Evolutionary conservation across 1,140 invertebrate species (phyloP), one percentile per base, ranked within the genome.

Genomic region (Hycleus phaleratus): DNA sequence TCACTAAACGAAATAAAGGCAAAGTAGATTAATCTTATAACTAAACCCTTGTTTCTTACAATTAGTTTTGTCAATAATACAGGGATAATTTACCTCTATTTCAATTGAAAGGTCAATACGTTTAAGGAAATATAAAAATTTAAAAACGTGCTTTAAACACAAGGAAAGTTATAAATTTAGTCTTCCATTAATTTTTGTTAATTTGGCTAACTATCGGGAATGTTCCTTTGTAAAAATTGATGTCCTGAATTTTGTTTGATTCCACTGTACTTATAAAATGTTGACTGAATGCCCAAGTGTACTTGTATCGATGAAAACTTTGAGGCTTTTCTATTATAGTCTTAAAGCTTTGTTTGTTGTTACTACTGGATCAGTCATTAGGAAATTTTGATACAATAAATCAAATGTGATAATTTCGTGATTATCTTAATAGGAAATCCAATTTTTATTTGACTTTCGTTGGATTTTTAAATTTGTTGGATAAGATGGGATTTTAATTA

Each of bases 1-100:
- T 76, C 60, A 58, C 67, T 9, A 72, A 71, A 55, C 74, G 70
- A 53, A 69, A 49, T 42, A 66, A 63, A 55, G 46, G 56, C 8
- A 67, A 65, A 56, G 59, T 58, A 48, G 53, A 60, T 46, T 60
- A 46, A 59, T 52, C 39, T 52, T 52, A 12, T 44, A 52, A 43
- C 42, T 10, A 46, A 45, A 53, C 42, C 45, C 45, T 18, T 53
- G 26, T 53, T 10, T 53, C 40, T 53, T 44, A 45, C 38, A 42
- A 42, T 42, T 24, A 10, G 24, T 32, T 32, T 32, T 32, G 44
- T 24, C 10, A 40, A 43, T 43, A 44, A 49, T 44, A 52, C 50
- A 53, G 51, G 51, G 51, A 53, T 53, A 53, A 53, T 53, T 42
- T 53, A 53, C 51, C 51, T 53, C 51, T 38, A 18, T 18, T 18